Evolutionary conservation across 2,113 vertebrate species (phyloP).

Genomic region (Rhinopomastus cyanomelas): DNA sequence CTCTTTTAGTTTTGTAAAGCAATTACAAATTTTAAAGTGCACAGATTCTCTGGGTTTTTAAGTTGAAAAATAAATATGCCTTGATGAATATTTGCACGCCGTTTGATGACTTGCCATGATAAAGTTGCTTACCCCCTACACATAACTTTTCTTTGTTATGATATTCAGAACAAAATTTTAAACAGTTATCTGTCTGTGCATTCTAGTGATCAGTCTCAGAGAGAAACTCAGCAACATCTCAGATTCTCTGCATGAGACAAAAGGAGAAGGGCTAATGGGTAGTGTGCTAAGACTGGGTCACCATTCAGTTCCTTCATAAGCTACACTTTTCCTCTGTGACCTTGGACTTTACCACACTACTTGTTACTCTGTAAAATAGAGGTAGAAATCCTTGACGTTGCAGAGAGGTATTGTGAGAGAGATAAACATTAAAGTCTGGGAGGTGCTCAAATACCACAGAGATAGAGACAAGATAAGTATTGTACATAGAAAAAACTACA

Average conservation of each 20-base stretch:
- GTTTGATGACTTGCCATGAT: background rate
- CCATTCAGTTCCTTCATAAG: background rate
- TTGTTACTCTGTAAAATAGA: background rate
- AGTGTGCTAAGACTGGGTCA: background rate
- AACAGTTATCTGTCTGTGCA: background rate
- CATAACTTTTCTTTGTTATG: background rate
- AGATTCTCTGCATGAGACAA: background rate
- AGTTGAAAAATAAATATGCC: background rate
- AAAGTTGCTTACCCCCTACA: background rate
- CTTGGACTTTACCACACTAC: slow-evolving; percentile 5
- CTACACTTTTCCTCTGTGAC: slow-evolving; percentile 3
- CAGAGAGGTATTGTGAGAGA: background rate
- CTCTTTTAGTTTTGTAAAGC: slow-evolving; percentile 2
- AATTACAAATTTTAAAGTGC: background rate
- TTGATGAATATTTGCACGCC: slow-evolving; percentile 4
- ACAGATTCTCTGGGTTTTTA: background rate
- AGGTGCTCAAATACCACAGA: slow-evolving; percentile 23
- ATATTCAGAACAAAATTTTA: background rate
- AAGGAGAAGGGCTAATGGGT: background rate
- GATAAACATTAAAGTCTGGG: slow-evolving; percentile 54
- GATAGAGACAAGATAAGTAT: slow-evolving; percentile 49
- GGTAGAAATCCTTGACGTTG: background rate
- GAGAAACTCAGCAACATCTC: background rate
- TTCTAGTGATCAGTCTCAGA: background rate
- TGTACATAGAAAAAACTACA: background rate